Evolutionary conservation across 2,888 invertebrate genomes (phyloP).

Genomic region (Tachina lurida): DNA sequence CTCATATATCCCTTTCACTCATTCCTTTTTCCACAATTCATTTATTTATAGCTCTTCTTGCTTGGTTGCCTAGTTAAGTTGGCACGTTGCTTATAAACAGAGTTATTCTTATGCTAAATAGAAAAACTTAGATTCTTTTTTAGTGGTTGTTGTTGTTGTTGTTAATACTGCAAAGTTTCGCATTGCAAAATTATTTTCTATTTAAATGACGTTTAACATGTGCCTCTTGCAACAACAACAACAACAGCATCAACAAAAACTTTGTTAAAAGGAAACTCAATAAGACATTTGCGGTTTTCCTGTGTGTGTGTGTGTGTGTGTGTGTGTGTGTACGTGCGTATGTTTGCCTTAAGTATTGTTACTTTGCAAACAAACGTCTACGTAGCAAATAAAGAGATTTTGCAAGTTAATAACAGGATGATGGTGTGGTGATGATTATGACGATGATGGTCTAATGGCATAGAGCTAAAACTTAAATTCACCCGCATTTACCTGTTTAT

Average conservation of each 20-base stretch:
- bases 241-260: slow-evolving; percentile 19
- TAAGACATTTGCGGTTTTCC: slow-evolving; percentile 71
- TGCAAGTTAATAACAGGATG: slow-evolving; percentile 71
- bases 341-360: slow-evolving; percentile 22
- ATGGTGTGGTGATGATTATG: slow-evolving; percentile 61
- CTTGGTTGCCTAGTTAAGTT: slow-evolving; percentile 58
- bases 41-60: slow-evolving; percentile 35
- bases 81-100: slow-evolving; percentile 68
- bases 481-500: slow-evolving; percentile 67
- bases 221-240: slow-evolving; percentile 62
- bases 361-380: slow-evolving; percentile 24
- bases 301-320: slow-evolving; percentile 49
- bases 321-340: not conserved
- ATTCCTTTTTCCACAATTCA: not conserved
- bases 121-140: slow-evolving; percentile 64
- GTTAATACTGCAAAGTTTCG: slow-evolving; percentile 70
- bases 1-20: too few species aligned
- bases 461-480: slow-evolving; percentile 42
- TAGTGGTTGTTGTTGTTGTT: slow-evolving; percentile 25
- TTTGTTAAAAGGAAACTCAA: slow-evolving; percentile 67
- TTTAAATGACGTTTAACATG: slow-evolving; percentile 71
- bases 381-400: slow-evolving; percentile 60
- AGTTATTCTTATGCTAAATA: slow-evolving; percentile 70
- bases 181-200: slow-evolving; percentile 70
- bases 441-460: slow-evolving; percentile 43